Base-by-base conservation (phyloP, 1,140 invertebrate species). In the Bombyx mori region DNA sequence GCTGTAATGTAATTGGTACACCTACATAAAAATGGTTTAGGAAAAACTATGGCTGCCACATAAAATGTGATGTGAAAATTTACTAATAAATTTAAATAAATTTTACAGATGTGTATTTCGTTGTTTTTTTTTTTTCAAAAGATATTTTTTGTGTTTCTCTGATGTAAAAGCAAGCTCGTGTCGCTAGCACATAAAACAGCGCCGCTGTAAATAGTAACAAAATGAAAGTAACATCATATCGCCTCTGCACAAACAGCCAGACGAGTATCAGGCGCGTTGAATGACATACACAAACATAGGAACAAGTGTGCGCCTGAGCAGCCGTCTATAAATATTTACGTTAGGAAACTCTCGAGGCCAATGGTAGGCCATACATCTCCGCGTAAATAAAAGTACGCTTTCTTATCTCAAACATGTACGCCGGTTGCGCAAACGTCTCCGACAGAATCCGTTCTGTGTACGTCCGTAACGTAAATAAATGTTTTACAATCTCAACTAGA, bases 281-380 rank as follows among this genome's bases (percentile, higher is more conserved):
- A 79, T 82, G 82, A 86, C 82, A 86, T 75, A 81, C 74, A 76
- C 82, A 86, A 86, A 83, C 82, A 86, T 69, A 80, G 70, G 71
- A 82, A 79, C 78, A 81, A 85, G 77, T 79, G 74, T 75, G 73
- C 77, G 78, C 73, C 68, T 73, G 69, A 65, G 68, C 60, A 68
- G 63, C 65, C 67, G 71, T 79, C 79, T 86, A 86, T 86, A 86
- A 86, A 86, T 86, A 86, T 86, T 86, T 86, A 83, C 77, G 71
- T 82, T 82, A 80, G 73, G 79, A 83, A 80, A 82, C 77, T 77
- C 75, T 79, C 65, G 80, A 75, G 74, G 79, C 81, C 81, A 84
- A 79, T 78, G 77, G 72, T 78, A 74, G 73, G 69, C 75, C 73
- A 76, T 75, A 72, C 70, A 66, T 58, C 63, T 52, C 55, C 60